These are phyloP conservation scores for Lobophora halterata DNA, from an alignment of 2,888 invertebrate species.

Conservation along the genomic window DNA sequence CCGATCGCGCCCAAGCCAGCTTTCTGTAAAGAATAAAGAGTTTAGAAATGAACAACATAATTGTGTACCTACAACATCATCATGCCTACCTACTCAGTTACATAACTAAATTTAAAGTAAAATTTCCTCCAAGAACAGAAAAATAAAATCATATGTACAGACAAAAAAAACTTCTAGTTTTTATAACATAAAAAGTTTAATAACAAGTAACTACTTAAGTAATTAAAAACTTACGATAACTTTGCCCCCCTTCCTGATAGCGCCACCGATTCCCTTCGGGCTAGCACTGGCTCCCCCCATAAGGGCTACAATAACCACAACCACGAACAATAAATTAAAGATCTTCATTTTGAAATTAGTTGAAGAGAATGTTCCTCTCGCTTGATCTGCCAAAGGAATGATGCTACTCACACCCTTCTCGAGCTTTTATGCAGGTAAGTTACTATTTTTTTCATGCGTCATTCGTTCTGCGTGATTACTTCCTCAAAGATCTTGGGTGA, in stretches of 20 bases:
- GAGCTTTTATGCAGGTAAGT: not conserved
- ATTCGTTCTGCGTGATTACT: no score
- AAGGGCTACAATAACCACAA: conserved; percentile 34
- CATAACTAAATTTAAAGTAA: no score
- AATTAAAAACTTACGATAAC: conserved; percentile 36
- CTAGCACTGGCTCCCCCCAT: conserved; percentile 31
- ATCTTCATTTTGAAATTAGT: conserved; percentile 42
- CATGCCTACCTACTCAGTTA: no score
- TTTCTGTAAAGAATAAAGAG: conserved; percentile 34
- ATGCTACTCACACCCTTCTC: not conserved
- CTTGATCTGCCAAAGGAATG: not conserved
- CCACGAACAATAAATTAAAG: conserved; percentile 31
- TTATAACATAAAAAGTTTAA: no score
- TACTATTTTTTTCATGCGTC: no score
- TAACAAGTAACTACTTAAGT: not conserved
- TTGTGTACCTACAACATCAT: no score
- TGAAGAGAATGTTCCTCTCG: not conserved
- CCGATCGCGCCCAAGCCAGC: conserved; percentile 32
- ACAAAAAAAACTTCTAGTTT: no score
- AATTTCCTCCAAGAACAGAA: no score
- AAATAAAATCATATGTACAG: no score
- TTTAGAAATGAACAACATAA: conserved; percentile 4
- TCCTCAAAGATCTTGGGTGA: no score
- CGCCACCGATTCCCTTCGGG: conserved; percentile 35
- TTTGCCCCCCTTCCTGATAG: conserved; percentile 41